A percentile compares a stretch with the other conserved stretches of the same genome.
phyloP scores from a whole-genome alignment of 2,888 invertebrate genomes.

The Calameuta filiformis region DNA sequence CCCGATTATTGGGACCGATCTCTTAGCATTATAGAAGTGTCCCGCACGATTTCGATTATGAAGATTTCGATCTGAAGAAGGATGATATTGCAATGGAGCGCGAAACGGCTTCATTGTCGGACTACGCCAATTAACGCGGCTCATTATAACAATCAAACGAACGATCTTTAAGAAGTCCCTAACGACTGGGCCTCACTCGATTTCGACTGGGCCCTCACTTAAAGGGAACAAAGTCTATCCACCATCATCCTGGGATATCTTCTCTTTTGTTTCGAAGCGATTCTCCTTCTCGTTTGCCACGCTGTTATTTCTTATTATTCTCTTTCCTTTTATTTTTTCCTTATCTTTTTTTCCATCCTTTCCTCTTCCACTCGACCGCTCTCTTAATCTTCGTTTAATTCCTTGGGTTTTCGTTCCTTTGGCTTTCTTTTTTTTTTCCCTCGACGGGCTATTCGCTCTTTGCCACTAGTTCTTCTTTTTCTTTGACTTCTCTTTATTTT shows the following conservation, averaged over 20 bases:
- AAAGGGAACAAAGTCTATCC: background rate
- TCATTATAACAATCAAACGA: conserved; percentile 55
- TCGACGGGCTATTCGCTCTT: conserved; percentile 26
- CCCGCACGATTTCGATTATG: background rate
- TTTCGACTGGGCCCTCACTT: conserved; percentile 29
- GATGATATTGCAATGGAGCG: background rate
- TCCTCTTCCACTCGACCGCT: conserved; percentile 39
- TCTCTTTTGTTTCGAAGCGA: conserved; percentile 15
- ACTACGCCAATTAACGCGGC: conserved; percentile 51
- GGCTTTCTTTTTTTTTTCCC: conserved; percentile 39
- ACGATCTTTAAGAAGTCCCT: conserved; percentile 32
- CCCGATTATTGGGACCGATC: background rate
- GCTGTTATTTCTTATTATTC: background rate
- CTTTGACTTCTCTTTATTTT: conserved; percentile 13
- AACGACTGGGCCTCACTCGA: conserved; percentile 32
- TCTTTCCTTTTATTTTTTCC: background rate
- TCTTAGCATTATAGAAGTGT: background rate
- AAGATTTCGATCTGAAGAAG: background rate
- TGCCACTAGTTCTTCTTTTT: conserved; percentile 19
- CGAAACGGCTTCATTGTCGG: conserved; percentile 37
- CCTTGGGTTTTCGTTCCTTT: conserved; percentile 42
- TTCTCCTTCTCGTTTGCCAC: conserved; percentile 4
- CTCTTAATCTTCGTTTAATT: conserved; percentile 62
- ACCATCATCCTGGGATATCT: background rate
- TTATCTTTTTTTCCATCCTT: conserved; percentile 19